These are phyloP conservation scores for Avahi laniger DNA, from an alignment of 2,797 vertebrate species.

Conservation along the genomic window DNA sequence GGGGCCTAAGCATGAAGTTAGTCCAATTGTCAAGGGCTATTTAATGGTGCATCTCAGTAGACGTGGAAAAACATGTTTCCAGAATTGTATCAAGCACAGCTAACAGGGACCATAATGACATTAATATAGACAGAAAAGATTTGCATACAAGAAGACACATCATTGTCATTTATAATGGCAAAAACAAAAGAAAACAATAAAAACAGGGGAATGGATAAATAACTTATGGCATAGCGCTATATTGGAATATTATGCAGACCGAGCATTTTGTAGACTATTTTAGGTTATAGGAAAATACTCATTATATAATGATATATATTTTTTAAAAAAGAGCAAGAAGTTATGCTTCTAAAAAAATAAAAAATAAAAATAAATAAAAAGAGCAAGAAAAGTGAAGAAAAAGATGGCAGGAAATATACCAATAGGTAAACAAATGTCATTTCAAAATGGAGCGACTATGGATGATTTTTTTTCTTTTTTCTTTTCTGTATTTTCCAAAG, in stretches of 20 bases:
- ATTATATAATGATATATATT: neutral
- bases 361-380: neutral
- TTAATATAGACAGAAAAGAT: neutral
- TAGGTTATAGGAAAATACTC: neutral
- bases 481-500: neutral
- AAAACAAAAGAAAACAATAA: neutral
- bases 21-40: no score
- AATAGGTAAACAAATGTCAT: neutral
- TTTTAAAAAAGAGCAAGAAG: neutral
- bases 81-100: neutral
- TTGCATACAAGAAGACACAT: neutral
- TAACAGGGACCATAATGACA: neutral
- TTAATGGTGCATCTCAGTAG: no score
- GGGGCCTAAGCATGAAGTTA: neutral
- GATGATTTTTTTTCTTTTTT: neutral
- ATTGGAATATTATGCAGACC: no score
- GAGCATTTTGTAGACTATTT: neutral
- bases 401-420: neutral
- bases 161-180: neutral
- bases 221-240: accelerated
- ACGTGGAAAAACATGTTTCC: neutral
- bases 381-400: neutral
- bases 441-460: neutral
- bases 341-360: no score
- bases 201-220: neutral